A percentile compares a stretch with the other conserved stretches of the same genome.
phyloP scores from a whole-genome alignment of 1,140 invertebrate genomes.

The Zaprionus kolodkinae region DNA sequence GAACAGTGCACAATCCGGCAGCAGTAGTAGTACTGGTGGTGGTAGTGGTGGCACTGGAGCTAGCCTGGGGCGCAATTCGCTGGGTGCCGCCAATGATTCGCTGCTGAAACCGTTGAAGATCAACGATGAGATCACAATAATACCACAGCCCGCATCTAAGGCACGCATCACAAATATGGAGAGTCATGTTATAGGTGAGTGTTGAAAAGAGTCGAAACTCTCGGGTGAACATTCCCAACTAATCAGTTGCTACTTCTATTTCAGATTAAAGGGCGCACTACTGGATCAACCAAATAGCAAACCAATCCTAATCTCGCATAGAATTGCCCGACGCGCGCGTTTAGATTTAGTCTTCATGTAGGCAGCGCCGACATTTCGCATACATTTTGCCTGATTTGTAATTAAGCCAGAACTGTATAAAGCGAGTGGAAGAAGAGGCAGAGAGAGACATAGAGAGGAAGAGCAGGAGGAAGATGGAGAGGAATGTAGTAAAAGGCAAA shows the following conservation, averaged over 20 bases:
- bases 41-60: constrained; percentile 26
- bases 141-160: constrained; percentile 90
- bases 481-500: constrained; percentile 18
- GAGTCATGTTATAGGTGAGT: constrained; percentile 84
- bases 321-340: constrained; percentile 65
- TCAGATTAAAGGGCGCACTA: constrained; percentile 67
- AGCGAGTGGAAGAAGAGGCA: constrained; percentile 22
- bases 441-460: not conserved
- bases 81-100: constrained; percentile 86
- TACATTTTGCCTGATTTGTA: constrained; percentile 34
- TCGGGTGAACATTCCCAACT: not conserved
- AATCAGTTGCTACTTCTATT: not conserved
- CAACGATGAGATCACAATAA: constrained; percentile 96
- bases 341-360: constrained; percentile 60
- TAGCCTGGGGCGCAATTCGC: constrained; percentile 59
- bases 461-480: not conserved
- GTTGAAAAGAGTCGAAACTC: constrained; percentile 39
- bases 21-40: constrained; percentile 26
- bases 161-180: constrained; percentile 83
- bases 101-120: constrained; percentile 93
- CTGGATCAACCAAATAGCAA: constrained; percentile 69
- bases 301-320: constrained; percentile 74
- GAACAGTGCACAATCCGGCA: constrained; percentile 73
- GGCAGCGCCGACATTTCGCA: constrained; percentile 31
- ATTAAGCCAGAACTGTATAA: constrained; percentile 49